phyloP scores from a whole-genome alignment of 2,888 invertebrate species.

The Cataglyphis rosenhaueri region DNA sequence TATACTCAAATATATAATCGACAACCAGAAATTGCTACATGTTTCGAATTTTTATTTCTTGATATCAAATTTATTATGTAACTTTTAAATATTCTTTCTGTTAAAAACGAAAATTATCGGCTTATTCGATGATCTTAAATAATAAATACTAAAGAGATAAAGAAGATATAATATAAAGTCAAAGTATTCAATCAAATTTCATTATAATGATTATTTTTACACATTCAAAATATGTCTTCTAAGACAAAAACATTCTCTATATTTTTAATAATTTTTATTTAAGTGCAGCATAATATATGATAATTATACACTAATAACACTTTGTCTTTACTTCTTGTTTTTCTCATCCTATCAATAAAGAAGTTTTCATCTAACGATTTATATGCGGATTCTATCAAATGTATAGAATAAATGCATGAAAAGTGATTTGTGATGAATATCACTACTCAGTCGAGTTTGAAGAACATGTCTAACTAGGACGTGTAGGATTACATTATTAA shows the following conservation, averaged over 20 bases:
- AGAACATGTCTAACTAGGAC: background rate
- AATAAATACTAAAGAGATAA: background rate
- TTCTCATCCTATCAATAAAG: background rate
- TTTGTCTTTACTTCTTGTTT: background rate
- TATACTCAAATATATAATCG: background rate
- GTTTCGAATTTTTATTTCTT: background rate
- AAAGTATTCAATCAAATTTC: background rate
- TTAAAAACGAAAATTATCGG: background rate
- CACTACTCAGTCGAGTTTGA: background rate
- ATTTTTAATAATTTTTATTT: background rate
- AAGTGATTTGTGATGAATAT: background rate
- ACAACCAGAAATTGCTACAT: background rate
- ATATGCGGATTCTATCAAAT: background rate
- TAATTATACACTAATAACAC: background rate
- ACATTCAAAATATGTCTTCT: background rate
- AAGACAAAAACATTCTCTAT: background rate
- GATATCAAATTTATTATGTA: background rate
- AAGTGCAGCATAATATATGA: background rate
- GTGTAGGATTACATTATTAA: constrained; percentile 37
- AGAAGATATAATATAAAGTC: background rate
- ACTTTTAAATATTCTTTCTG: background rate
- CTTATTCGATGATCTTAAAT: background rate
- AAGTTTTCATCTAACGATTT: background rate
- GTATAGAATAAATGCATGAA: background rate
- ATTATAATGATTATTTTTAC: background rate